A percentile compares a stretch with the other conserved stretches of the same genome.
These are phyloP conservation scores for Euura saliciscinereae DNA, from an alignment of 1,140 invertebrate species.

Conservation along the genomic window DNA sequence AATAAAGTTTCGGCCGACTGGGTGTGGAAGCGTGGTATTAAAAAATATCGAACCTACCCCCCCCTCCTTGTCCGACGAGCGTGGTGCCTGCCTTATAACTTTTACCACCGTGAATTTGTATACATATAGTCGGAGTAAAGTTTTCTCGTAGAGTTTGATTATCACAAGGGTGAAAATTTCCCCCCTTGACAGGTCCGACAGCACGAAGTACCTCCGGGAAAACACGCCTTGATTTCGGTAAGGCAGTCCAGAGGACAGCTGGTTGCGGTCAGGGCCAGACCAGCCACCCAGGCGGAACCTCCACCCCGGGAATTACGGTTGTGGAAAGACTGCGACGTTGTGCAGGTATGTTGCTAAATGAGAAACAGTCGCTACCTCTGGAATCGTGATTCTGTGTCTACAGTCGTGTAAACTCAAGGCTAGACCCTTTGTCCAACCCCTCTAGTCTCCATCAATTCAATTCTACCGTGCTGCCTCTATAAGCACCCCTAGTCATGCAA, in stretches of 20 bases:
- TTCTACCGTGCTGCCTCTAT: too few relatives aligned
- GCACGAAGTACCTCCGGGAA: conserved; percentile 80
- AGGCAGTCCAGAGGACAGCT: conserved; percentile 83
- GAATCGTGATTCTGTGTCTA: too few relatives aligned
- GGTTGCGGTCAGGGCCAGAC: conserved; percentile 71
- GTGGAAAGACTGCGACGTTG: conserved; percentile 86
- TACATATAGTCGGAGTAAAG: conserved; percentile 11
- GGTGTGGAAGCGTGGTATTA: too few relatives aligned
- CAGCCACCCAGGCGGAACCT: conserved; percentile 50
- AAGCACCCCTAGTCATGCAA: too few relatives aligned
- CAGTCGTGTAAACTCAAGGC: too few relatives aligned
- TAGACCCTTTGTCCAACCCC: too few relatives aligned
- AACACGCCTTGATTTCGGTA: conserved; percentile 84
- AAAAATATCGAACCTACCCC: too few relatives aligned
- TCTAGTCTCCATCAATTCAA: too few relatives aligned
- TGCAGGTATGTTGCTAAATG: conserved; percentile 60
- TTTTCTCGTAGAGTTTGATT: conserved; percentile 12
- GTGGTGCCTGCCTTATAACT: conserved; percentile 13
- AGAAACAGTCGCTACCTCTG: too few relatives aligned
- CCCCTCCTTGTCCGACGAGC: neutral
- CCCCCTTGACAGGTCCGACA: conserved; percentile 58
- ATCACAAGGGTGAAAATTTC: conserved; percentile 22
- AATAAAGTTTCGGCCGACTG: too few relatives aligned
- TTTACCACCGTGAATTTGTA: neutral
- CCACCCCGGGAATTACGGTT: conserved; percentile 59